phyloP scores from a whole-genome alignment of 2,888 invertebrate species.

The Machimus atricapillus region DNA sequence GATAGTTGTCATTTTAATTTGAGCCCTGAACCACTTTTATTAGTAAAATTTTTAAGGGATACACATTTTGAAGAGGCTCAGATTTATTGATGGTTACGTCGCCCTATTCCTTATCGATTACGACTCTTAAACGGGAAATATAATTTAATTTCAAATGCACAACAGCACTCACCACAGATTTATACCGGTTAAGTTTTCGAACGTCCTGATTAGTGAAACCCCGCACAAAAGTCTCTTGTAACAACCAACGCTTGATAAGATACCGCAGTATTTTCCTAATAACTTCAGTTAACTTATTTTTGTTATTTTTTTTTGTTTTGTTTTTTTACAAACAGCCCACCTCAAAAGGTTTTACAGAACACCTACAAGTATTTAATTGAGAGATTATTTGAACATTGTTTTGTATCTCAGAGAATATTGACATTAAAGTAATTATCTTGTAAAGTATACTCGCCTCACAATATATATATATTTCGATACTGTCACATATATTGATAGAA shows the following conservation, averaged over 20 bases:
- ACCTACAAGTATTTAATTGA: neutral
- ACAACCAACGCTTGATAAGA: neutral
- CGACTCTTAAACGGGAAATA: neutral
- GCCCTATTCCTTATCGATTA: neutral
- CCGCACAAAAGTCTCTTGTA: neutral
- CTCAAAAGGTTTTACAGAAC: neutral
- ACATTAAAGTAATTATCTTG: neutral
- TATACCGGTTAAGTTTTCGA: neutral
- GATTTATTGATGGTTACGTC: neutral
- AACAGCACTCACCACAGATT: neutral
- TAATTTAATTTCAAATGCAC: neutral
- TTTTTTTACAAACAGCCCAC: neutral
- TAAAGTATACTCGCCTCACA: slow-evolving; percentile 29
- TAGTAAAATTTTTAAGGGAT: neutral
- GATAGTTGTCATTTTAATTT: neutral
- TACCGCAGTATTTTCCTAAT: neutral
- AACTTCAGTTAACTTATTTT: neutral
- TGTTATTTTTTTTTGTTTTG: neutral
- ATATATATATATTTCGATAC: slow-evolving; percentile 18
- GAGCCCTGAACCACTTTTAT: neutral
- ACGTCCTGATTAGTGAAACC: neutral
- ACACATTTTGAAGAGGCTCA: neutral
- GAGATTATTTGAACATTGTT: neutral
- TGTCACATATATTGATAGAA: neutral
- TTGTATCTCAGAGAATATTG: neutral